phyloP scores from a whole-genome alignment of 2,888 invertebrate genomes.

The Cheilosia scutellata region DNA sequence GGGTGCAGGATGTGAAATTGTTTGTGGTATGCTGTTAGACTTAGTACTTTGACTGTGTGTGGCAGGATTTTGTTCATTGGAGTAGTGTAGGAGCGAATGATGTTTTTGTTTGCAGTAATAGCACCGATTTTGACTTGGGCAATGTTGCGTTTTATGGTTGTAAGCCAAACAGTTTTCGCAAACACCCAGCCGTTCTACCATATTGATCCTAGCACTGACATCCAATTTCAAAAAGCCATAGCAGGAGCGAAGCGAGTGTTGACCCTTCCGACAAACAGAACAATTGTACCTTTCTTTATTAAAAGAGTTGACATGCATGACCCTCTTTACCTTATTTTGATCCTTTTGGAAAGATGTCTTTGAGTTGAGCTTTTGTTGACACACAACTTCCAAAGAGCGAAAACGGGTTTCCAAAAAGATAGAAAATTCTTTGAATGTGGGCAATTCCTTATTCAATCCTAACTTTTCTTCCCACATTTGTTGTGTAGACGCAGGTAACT shows the following conservation, averaged over 20 bases:
- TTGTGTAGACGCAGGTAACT: constrained; percentile 11
- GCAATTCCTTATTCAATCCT: constrained; percentile 11
- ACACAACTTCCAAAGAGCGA: constrained; percentile 18
- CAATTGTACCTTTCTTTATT: not conserved
- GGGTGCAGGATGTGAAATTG: not conserved
- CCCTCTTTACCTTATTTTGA: not conserved
- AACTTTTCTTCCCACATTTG: constrained; percentile 37
- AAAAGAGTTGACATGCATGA: constrained; percentile 3
- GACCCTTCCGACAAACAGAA: constrained; percentile 6
- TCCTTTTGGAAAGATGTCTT: not conserved
- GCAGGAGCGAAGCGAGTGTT: constrained; percentile 14
- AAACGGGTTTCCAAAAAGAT: constrained; percentile 26
- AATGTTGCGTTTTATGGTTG: constrained; percentile 13
- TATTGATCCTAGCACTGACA: not conserved
- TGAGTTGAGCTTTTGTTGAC: not conserved
- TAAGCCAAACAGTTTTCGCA: constrained; percentile 25
- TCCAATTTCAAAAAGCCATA: not conserved
- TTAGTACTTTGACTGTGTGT: not conserved
- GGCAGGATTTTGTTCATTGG: not conserved
- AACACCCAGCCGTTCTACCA: not conserved
- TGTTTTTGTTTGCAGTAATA: constrained; percentile 25
- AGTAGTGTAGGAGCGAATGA: constrained; percentile 12
- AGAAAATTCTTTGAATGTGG: constrained; percentile 4
- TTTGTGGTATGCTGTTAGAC: not conserved
- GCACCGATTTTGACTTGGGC: constrained; percentile 21